Conservation (phyloP, 2,888 invertebrate genomes). For the Brachylomia viminalis region DNA sequence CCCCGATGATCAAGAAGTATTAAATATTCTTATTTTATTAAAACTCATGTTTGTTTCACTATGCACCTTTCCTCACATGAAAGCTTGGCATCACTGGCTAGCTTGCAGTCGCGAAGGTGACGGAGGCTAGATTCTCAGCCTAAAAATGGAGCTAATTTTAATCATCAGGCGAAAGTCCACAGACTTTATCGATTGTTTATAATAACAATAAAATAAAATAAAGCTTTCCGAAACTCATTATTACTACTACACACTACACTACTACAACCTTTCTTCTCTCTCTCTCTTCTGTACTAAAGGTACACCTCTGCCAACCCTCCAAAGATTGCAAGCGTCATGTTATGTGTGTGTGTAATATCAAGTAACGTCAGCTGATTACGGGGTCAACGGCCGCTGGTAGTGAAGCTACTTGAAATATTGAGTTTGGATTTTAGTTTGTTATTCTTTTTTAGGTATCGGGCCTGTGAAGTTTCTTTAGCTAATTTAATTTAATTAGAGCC, state of each 20-base stretch:
- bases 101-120: neutral
- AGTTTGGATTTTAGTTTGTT: neutral
- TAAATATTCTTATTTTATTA: conserved; percentile 5
- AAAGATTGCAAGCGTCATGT: neutral
- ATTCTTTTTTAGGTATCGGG: no score
- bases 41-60: conserved; percentile 20
- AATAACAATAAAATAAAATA: neutral
- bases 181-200: neutral
- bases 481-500: neutral
- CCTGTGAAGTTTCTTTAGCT: no score
- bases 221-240: neutral
- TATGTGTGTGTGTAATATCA: neutral
- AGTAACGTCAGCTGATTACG: neutral
- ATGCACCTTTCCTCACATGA: neutral
- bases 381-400: neutral
- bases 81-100: neutral
- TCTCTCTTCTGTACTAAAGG: neutral
- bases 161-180: neutral
- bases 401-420: neutral
- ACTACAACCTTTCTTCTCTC: no score
- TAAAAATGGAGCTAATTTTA: neutral
- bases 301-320: neutral
- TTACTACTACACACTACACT: neutral
- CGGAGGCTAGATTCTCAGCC: neutral
- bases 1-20: neutral